Conservation (phyloP, 2,113 vertebrate species). For the Thymallus thymallus region DNA sequence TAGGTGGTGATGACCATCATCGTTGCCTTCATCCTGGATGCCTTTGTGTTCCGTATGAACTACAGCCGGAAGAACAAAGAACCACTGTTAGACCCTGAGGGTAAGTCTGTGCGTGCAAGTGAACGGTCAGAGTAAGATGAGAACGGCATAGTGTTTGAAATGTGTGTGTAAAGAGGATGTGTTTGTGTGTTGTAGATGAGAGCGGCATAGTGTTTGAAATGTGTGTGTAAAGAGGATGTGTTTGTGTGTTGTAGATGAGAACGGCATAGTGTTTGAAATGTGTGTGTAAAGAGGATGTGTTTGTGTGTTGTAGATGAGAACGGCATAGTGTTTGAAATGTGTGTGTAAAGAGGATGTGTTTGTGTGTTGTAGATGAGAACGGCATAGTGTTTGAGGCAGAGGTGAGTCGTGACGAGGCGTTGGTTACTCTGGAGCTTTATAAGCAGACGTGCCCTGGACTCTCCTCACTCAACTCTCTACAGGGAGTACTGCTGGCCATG, state of each 20-base stretch:
- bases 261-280: not conserved
- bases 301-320: conserved; percentile 1
- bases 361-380: conserved; percentile 77
- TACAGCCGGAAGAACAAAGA: conserved; percentile 93
- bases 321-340: not conserved
- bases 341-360: not conserved
- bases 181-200: not conserved
- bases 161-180: too few relatives aligned
- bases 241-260: not conserved
- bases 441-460: conserved; percentile 69
- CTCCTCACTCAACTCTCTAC: conserved; percentile 77
- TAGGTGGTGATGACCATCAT: conserved; percentile 99
- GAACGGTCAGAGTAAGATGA: conserved; percentile 24
- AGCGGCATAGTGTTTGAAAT: not conserved
- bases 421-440: conserved; percentile 80
- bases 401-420: conserved; percentile 82
- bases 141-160: not conserved
- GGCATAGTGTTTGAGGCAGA: conserved; percentile 92
- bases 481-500: conserved; percentile 82
- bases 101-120: conserved; percentile 35
- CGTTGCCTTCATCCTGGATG: conserved; percentile 95
- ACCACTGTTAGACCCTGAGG: conserved; percentile 79
- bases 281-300: too few relatives aligned
- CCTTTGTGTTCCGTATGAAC: conserved; percentile 98
- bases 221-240: too few relatives aligned